Evolutionary conservation across 2,888 invertebrate species (phyloP), one percentile per base, ranked within the genome.

Genomic region (Conistra vaccinii): DNA sequence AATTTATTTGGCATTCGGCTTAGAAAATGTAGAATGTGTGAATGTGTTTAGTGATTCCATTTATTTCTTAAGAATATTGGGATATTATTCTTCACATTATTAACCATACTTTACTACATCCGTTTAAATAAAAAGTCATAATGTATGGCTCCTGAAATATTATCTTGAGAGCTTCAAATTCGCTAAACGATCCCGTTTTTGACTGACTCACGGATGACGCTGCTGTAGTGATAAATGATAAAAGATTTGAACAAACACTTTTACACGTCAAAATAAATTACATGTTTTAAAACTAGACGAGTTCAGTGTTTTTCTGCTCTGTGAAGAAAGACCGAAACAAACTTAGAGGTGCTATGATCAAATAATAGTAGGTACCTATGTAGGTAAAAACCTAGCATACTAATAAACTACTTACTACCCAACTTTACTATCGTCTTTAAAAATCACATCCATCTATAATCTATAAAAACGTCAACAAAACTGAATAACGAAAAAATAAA

Each of bases 1-100:
- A 66, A 62, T 72, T 55, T 67, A 78, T 67, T 78, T 53, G 66
- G 57, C 55, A 66, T 65, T 60, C 14, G 32, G 26, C 78, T 68
- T 51, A 60, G 39, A 62, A 62, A 39, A 51, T 78, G 9, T 78
- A 65, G 14, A 69, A 51, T 20, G 20, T 67, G 60, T 45, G 60
- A 61, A 68, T 17, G 51, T 63, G 53, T 57, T 57, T 53, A 55
- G 5, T 39, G 48, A 12, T 12, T 45, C 42, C 23, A 35, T 67
- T 76, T 76, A 55, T 60, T 76, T 20, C 6, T 51, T 23, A 20
- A 48, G 10, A 51, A 51, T 51, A 23, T 51, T 23, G 9, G 0
- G 23, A 6, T 20, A 2, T 48, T 23, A 3, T n/a, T n/a, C 12
- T 53, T 51, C 51, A 1, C 12, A 53, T 12, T n/a, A 4, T n/a